These are phyloP conservation scores for Pelusios castaneus DNA, from an alignment of 2,113 vertebrate species.

Conservation along the genomic window DNA sequence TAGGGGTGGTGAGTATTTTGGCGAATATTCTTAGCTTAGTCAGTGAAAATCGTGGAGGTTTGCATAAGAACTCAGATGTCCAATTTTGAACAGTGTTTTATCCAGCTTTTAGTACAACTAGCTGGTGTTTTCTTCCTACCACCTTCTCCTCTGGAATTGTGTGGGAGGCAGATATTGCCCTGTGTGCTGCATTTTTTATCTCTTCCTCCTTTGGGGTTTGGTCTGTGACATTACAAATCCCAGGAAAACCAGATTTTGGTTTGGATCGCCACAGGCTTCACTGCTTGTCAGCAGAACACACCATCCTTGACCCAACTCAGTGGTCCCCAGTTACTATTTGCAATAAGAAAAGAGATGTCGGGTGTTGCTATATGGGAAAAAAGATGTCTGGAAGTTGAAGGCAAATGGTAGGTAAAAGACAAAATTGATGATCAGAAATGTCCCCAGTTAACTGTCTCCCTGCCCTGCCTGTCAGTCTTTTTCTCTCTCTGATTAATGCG, in stretches of 20 bases:
- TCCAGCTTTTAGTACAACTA: not conserved
- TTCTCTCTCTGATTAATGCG: not conserved
- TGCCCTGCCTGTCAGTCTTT: not conserved
- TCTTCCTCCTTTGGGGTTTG: not conserved
- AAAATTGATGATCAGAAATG: not conserved
- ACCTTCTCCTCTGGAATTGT: not conserved
- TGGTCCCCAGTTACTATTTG: not conserved
- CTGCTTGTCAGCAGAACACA: not conserved
- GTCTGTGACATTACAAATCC: not conserved
- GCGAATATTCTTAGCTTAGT: not conserved
- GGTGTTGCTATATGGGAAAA: not conserved
- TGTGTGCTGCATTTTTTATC: accelerated
- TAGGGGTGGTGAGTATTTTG: not conserved
- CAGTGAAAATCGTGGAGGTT: not conserved
- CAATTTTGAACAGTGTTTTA: not conserved
- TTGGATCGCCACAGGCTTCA: not conserved
- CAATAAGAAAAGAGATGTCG: not conserved
- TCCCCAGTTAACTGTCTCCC: not conserved
- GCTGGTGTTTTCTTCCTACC: not conserved
- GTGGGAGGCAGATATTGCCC: not conserved
- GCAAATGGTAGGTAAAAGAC: not conserved
- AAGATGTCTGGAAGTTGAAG: not conserved
- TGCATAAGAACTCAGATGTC: not conserved
- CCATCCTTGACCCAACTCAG: not conserved
- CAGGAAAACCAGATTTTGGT: not conserved